A percentile compares a stretch with the other conserved stretches of the same genome.
Evolutionary conservation across 2,888 invertebrate species (phyloP).

Genomic region (Epirrhoe alternata): DNA sequence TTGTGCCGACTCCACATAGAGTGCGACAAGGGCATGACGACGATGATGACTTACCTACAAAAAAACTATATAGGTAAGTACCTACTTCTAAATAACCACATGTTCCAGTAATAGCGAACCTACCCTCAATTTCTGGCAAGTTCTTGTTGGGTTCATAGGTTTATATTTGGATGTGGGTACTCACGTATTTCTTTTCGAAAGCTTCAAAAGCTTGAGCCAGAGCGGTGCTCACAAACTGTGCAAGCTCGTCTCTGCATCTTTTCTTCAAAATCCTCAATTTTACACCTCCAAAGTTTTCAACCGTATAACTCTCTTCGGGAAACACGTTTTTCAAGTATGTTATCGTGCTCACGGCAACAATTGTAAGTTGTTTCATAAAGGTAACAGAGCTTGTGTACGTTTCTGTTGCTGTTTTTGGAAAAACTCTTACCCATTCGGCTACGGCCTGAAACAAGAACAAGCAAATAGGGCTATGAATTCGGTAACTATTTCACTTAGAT

Average conservation of each 20-base stretch:
- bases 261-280: constrained; percentile 65
- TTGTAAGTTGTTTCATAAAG: constrained; percentile 75
- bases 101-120: too few relatives aligned
- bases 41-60: too few relatives aligned
- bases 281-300: constrained; percentile 62
- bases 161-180: constrained; percentile 38
- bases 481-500: too few relatives aligned
- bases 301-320: constrained; percentile 62
- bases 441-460: constrained; percentile 52
- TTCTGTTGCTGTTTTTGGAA: constrained; percentile 66
- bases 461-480: neutral
- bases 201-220: constrained; percentile 72
- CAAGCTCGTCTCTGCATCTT: constrained; percentile 64
- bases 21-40: too few relatives aligned
- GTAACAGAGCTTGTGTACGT: constrained; percentile 70
- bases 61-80: too few relatives aligned
- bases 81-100: too few relatives aligned
- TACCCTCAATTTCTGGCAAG: too few relatives aligned
- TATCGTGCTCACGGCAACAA: constrained; percentile 68
- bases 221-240: constrained; percentile 67
- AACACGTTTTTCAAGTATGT: constrained; percentile 66
- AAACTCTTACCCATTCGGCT: constrained; percentile 66
- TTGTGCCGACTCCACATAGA: too few relatives aligned
- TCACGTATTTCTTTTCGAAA: constrained; percentile 76
- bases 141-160: too few relatives aligned